Evolutionary conservation across 2,888 invertebrate genomes (phyloP).

Genomic region (Xylota segnis): DNA sequence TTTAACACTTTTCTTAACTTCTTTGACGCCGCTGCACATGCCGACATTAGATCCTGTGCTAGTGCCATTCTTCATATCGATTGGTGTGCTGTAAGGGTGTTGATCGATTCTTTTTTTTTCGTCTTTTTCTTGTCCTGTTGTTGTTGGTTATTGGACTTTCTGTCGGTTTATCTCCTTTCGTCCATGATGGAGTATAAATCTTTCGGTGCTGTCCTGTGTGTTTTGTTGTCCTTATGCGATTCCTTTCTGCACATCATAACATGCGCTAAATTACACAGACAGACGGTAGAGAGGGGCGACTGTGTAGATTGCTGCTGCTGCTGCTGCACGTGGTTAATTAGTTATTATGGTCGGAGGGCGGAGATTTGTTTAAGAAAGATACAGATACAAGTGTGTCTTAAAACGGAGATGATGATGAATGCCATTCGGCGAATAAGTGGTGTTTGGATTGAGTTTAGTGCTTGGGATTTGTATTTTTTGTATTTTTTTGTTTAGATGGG

Average conservation of each 20-base stretch:
- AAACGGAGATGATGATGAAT: slow-evolving; percentile 2
- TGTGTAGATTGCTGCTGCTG: slow-evolving; percentile 53
- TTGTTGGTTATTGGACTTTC: neutral
- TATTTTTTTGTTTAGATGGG: too few relatives aligned
- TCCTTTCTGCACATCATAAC: slow-evolving; percentile 63
- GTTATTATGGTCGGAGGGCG: slow-evolving; percentile 53
- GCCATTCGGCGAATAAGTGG: neutral
- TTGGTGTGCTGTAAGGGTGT: neutral
- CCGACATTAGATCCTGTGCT: slow-evolving; percentile 20
- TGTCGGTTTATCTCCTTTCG: slow-evolving; percentile 48
- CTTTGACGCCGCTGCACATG: slow-evolving; percentile 15
- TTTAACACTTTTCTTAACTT: slow-evolving; percentile 18
- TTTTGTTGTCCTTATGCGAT: slow-evolving; percentile 15
- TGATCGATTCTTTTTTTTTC: slow-evolving; percentile 6
- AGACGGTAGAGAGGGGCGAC: neutral
- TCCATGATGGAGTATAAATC: slow-evolving; percentile 58
- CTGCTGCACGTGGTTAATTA: slow-evolving; percentile 58
- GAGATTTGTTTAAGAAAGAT: slow-evolving; percentile 36
- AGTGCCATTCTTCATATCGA: neutral
- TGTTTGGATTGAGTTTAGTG: neutral
- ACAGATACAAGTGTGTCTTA: slow-evolving; percentile 15
- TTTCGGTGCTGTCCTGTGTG: slow-evolving; percentile 11
- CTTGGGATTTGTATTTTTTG: too few relatives aligned
- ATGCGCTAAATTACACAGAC: slow-evolving; percentile 50
- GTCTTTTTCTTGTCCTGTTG: too few relatives aligned